A percentile compares a stretch with the other conserved stretches of the same genome.
Evolutionary conservation across 1,140 invertebrate genomes (phyloP).

Genomic region (Hyles euphorbiae): DNA sequence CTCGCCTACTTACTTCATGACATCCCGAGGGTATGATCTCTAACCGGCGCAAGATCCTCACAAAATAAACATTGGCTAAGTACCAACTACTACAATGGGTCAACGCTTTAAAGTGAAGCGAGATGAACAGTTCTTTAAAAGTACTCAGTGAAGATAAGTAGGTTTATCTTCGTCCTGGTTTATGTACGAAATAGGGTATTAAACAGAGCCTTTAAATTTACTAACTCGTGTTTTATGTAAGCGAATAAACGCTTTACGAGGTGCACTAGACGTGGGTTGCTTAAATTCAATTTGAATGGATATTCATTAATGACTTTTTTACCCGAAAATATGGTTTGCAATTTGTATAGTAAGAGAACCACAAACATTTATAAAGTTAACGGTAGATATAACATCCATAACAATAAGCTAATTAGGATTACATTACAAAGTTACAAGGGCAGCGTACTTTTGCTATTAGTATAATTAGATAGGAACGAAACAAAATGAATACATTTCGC

Average conservation of each 20-base stretch:
- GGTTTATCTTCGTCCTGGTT: conserved; percentile 18
- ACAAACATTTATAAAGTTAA: too few species aligned
- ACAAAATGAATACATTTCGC: not conserved
- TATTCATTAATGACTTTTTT: conserved; percentile 19
- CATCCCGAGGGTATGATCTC: too few species aligned
- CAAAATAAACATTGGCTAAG: too few species aligned
- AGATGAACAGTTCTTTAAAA: not conserved
- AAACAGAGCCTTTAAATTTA: conserved; percentile 41
- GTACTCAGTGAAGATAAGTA: conserved; percentile 14
- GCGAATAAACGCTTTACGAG: conserved; percentile 54
- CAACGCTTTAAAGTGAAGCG: not conserved
- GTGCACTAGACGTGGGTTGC: conserved; percentile 44
- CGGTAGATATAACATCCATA: too few species aligned
- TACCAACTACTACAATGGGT: not conserved
- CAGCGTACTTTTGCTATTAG: too few species aligned
- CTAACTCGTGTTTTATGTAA: conserved; percentile 47
- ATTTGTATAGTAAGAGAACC: too few species aligned
- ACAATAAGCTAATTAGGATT: too few species aligned
- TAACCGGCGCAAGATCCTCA: too few species aligned
- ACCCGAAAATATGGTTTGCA: not conserved
- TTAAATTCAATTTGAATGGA: conserved; percentile 32
- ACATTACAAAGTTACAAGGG: too few species aligned
- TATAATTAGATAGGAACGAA: too few species aligned
- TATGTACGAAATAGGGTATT: conserved; percentile 27
- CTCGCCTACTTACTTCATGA: too few species aligned